These are phyloP conservation scores for Entelurus aequoreus DNA, from an alignment of 2,113 vertebrate species.

Conservation along the genomic window DNA sequence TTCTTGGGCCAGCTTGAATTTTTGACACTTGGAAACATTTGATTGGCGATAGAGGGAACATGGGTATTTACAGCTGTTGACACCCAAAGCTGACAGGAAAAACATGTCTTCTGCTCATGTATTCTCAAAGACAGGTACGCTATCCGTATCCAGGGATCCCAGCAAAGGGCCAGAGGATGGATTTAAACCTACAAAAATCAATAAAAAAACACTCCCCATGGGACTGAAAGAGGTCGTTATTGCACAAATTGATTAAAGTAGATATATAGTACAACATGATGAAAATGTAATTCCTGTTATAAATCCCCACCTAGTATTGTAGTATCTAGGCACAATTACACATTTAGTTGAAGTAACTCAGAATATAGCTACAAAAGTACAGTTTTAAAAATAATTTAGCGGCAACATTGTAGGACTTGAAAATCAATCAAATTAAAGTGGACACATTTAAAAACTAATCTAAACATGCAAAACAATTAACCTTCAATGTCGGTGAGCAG, in stretches of 20 bases:
- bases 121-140: constrained; percentile 37
- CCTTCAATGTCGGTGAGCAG: too few relatives aligned
- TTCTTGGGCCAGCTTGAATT: constrained; percentile 36
- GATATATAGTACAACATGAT: constrained; percentile 11
- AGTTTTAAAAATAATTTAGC: neutral
- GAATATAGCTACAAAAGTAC: neutral
- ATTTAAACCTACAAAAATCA: constrained; percentile 77
- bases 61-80: constrained; percentile 58
- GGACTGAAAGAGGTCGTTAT: constrained; percentile 59
- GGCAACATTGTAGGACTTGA: too few relatives aligned
- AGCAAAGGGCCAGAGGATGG: constrained; percentile 61
- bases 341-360: neutral
- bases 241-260: constrained; percentile 31
- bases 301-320: neutral
- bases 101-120: constrained; percentile 78
- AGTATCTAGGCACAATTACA: neutral
- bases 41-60: constrained; percentile 25
- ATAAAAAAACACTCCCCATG: constrained; percentile 60
- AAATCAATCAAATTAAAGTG: too few relatives aligned
- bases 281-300: neutral
- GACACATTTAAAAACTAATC: too few relatives aligned
- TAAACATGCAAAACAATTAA: too few relatives aligned
- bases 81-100: constrained; percentile 52
- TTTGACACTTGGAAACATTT: constrained; percentile 32
- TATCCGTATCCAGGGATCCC: constrained; percentile 82